These are phyloP conservation scores for Torymus aiolomorphi DNA, from an alignment of 2,888 invertebrate genomes.

Conservation along the genomic window DNA sequence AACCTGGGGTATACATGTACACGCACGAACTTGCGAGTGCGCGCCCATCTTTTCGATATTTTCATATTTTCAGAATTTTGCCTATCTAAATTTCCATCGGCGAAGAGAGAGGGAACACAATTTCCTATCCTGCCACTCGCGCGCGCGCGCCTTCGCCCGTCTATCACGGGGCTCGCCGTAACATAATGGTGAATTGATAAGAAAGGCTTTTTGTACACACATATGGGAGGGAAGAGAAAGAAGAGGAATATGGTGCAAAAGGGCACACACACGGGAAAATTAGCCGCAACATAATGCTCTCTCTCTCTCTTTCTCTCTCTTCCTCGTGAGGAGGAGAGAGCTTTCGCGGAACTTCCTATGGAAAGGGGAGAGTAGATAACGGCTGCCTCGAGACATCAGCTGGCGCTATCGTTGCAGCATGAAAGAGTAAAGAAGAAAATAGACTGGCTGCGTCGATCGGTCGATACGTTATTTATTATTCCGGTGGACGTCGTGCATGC, in stretches of 20 bases:
- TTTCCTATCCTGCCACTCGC: constrained; percentile 45
- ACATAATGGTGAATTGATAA: constrained; percentile 49
- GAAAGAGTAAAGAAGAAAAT: constrained; percentile 28
- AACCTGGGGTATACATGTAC: background rate
- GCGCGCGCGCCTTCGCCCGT: no score
- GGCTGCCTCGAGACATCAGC: background rate
- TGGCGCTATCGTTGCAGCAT: no score
- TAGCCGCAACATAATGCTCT: background rate
- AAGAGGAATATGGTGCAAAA: background rate
- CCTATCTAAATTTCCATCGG: constrained; percentile 53
- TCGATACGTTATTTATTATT: constrained; percentile 35
- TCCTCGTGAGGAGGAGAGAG: background rate
- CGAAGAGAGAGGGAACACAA: constrained; percentile 35
- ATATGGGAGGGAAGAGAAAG: background rate
- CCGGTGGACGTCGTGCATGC: constrained; percentile 15
- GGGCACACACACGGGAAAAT: background rate
- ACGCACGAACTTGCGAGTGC: no score
- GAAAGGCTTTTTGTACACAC: background rate
- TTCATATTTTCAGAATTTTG: constrained; percentile 46
- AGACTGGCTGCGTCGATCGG: constrained; percentile 8
- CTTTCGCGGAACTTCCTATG: background rate
- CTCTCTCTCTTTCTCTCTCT: no score
- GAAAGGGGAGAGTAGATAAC: background rate
- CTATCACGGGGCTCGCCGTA: constrained; percentile 19
- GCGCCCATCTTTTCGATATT: constrained; percentile 9